Evolutionary conservation across 2,797 vertebrate genomes (phyloP), one percentile per base, ranked within the genome.

Genomic region (Hirundo rustica): DNA sequence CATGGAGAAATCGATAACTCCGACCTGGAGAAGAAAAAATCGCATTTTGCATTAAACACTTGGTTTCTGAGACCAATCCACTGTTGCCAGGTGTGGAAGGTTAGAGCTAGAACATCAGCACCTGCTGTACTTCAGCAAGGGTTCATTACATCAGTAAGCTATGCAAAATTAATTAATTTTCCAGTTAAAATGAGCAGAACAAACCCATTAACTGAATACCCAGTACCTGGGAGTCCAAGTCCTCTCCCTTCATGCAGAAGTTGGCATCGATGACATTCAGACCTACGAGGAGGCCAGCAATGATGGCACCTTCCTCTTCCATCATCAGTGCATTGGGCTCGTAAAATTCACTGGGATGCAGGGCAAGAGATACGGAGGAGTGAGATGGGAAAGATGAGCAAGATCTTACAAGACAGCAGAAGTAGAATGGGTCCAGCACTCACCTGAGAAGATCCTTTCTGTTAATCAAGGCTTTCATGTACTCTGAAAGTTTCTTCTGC

Each of bases 401-500:
- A 23, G 14, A 25, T 6, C 22, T 87, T 9, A 12, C 2, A 12
- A 17, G 11, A 48, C 4, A 27, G 51, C 30, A 65, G 16, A 81
- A 62, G 22, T 1, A 75, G 32, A 45, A 36, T 3, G 1, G 61
- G 38, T 19, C 25, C 38, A n/a, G 40, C 8, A 45, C 97, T 70
- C 92, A 99, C 99, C 99, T 99, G 95, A 99, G 98, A 94, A 99
- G 98, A 96, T 99, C 99, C 96, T 99, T 99, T 90, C 99, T 99
- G 97, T 99, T 99, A 96, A 99, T 99, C 97, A 99, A 98, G 91
- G 99, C 99, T 97, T 99, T 99, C 99, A 99, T 99, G 95, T 99
- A 99, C 94, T 99, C 99, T 0, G 99, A 99, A 44, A 99, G 99
- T 84, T 99, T 99, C 98, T 99, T 99, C 97, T 99, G 99, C 99